Evolutionary conservation across 2,797 vertebrate species (phyloP).

Genomic region (Myioborus melanocephalus): DNA sequence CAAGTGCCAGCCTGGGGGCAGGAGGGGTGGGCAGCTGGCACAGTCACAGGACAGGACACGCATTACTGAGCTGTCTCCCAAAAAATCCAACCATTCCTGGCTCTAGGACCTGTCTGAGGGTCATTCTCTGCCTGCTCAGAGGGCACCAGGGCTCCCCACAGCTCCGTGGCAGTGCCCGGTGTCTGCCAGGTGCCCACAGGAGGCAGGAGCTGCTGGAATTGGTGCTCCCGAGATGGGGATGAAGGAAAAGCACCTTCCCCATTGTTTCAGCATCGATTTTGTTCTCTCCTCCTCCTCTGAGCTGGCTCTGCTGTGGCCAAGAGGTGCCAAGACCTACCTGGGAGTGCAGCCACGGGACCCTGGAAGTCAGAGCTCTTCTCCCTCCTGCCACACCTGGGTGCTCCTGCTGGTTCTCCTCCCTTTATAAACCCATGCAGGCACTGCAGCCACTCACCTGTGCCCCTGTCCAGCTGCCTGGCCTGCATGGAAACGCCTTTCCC

Average conservation of each 20-base stretch:
- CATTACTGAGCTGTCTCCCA: background rate
- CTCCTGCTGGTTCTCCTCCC: background rate
- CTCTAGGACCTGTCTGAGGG: background rate
- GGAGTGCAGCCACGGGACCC: background rate
- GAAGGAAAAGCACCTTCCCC: background rate
- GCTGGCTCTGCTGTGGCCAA: background rate
- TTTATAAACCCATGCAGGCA: background rate
- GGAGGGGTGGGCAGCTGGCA: background rate
- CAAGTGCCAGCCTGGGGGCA: background rate
- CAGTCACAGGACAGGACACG: background rate
- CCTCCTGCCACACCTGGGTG: background rate
- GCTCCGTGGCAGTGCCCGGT: background rate
- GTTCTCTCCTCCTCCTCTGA: background rate
- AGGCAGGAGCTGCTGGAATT: background rate
- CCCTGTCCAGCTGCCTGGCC: background rate
- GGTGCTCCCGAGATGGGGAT: rapidly evolving
- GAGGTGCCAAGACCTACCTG: background rate
- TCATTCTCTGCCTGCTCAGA: background rate
- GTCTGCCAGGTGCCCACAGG: background rate
- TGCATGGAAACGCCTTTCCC: background rate
- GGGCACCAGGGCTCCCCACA: background rate
- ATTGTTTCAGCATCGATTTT: background rate
- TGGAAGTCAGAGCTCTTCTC: background rate
- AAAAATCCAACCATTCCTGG: background rate
- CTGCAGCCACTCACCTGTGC: background rate